Evolutionary conservation across 2,888 invertebrate genomes (phyloP), one percentile per base, ranked within the genome.

Genomic region (Andrena hattorfiana): DNA sequence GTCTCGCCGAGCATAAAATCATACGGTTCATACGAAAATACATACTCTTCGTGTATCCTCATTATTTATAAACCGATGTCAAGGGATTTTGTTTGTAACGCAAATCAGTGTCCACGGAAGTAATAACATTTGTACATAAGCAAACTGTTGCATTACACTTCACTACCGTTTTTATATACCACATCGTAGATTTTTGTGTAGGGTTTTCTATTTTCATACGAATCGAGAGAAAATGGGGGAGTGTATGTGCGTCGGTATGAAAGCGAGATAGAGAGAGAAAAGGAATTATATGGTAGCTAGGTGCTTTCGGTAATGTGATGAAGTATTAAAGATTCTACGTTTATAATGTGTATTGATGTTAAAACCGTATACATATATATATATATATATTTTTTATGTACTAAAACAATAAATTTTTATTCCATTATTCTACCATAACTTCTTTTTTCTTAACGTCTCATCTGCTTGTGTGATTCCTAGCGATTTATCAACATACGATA

Each of bases 161-260:
- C 26, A 85, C 42, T 72, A 56, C 69, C 62, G 68, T 83, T 88
- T 85, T 87, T 87, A 85, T 86, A 86, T 88, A 89, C 87, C 85
- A 86, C 85, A 72, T 86, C 81, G 72, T 86, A 87, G 81, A 83
- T 83, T 85, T 88, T 83, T 85, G 75, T 85, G 69, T 85, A 87
- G 86, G 79, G 71, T 88, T 86, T 89, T 89, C 71, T 91, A 91
- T 89, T 90, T 90, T 91, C 86, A 85, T 90, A 90, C 72, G 28
- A 77, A 69, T 66, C 8, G 26, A 59, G 20, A 64, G 59, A 69
- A 2, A 62, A 32, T 13, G 75, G 42, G 35, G 2, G 26, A 7
- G 42, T 35, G 7, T 23, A 30, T 32, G 10, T 54, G 16, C 63
- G 63, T 20, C 23, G 35, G 68, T 6, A 28, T 62, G 54, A 32